Evolutionary conservation across 2,113 vertebrate species (phyloP).

Genomic region (Sakesphorus luctuosus): DNA sequence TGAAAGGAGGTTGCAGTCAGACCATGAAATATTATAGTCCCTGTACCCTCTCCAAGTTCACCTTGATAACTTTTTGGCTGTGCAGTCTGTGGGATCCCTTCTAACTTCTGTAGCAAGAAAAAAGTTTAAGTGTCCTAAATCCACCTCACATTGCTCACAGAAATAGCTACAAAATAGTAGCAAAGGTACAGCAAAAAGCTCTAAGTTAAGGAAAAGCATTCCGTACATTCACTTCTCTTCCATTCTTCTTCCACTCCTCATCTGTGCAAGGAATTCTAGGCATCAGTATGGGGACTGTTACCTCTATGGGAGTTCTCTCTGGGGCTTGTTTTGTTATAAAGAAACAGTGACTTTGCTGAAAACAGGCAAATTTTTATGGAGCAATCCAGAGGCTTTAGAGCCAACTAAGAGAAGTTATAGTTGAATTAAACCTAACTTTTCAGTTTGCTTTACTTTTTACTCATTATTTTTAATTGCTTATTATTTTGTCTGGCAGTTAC

Average conservation of each 20-base stretch:
- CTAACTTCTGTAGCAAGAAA: background rate
- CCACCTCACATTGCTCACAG: background rate
- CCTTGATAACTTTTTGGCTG: background rate
- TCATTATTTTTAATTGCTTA: background rate
- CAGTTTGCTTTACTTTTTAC: background rate
- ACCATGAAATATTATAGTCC: background rate
- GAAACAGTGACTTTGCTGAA: background rate
- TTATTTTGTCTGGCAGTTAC: conserved; percentile 14
- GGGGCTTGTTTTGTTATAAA: background rate
- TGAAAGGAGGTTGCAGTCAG: background rate
- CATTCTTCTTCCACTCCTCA: background rate
- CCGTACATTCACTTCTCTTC: background rate
- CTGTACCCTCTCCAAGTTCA: background rate
- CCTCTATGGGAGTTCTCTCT: background rate
- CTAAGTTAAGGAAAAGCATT: background rate
- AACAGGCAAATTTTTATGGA: background rate
- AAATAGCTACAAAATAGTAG: background rate
- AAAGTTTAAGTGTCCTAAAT: background rate
- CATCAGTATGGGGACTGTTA: background rate
- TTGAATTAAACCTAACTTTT: background rate
- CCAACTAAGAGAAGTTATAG: background rate
- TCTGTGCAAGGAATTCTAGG: background rate
- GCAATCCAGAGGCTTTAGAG: background rate
- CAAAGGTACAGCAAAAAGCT: background rate
- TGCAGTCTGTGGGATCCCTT: background rate